These are phyloP conservation scores for Bombylius major DNA, from an alignment of 2,888 invertebrate genomes.

Conservation along the genomic window DNA sequence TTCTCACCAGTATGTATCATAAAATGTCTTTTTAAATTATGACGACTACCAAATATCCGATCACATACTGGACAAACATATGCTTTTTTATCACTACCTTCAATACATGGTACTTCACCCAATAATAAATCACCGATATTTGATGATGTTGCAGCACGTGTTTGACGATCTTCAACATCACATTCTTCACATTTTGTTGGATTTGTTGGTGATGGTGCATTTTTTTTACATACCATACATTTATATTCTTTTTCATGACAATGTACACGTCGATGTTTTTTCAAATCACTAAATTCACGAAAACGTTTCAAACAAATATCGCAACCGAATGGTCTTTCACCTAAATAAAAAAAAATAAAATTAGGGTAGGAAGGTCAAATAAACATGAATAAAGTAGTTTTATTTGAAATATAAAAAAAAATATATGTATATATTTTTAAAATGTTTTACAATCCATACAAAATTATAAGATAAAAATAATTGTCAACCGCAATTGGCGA, in stretches of 20 bases:
- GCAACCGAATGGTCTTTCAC: slow-evolving; percentile 33
- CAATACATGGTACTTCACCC: slow-evolving; percentile 15
- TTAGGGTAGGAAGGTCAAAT: not conserved
- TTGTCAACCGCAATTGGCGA: no score
- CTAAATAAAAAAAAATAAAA: slow-evolving; percentile 15
- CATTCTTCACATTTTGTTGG: slow-evolving; percentile 30
- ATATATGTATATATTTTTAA: no score
- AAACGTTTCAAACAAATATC: slow-evolving; percentile 33
- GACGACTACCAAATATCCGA: slow-evolving; percentile 32
- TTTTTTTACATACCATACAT: slow-evolving; percentile 31
- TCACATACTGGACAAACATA: slow-evolving; percentile 33
- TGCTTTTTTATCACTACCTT: slow-evolving; percentile 16
- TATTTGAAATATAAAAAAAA: no score
- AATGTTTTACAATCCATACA: no score
- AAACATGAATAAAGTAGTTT: no score
- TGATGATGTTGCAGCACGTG: not conserved
- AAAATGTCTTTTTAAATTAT: slow-evolving; percentile 33
- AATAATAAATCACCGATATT: slow-evolving; percentile 11
- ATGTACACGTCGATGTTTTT: slow-evolving; percentile 33
- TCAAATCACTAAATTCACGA: slow-evolving; percentile 34
- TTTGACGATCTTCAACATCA: slow-evolving; percentile 13
- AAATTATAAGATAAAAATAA: no score
- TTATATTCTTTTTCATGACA: slow-evolving; percentile 24
- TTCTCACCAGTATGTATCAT: slow-evolving; percentile 37
- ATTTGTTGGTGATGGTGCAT: slow-evolving; percentile 26